These are phyloP conservation scores for Parauchenoglanis punctatus DNA, from an alignment of 2,797 vertebrate genomes.

Conservation along the genomic window DNA sequence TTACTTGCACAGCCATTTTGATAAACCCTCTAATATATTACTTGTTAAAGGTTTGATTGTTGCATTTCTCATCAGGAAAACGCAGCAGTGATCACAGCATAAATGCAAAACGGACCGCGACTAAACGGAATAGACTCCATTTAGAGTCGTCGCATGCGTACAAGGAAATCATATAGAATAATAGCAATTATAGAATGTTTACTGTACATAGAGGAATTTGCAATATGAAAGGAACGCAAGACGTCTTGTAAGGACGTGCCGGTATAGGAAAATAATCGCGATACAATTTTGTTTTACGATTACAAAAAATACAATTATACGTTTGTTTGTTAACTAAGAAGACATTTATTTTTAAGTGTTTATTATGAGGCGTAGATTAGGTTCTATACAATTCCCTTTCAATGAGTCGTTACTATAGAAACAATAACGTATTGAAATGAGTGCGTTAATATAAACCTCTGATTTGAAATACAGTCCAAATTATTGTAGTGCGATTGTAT, in stretches of 20 bases:
- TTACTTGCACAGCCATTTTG: constrained; percentile 22
- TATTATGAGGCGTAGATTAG: neutral
- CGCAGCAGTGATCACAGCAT: neutral
- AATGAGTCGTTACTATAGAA: neutral
- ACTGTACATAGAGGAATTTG: neutral
- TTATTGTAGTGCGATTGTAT: neutral
- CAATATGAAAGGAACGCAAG: neutral
- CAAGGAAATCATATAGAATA: neutral
- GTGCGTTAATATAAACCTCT: neutral
- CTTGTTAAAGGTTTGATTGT: constrained; percentile 27
- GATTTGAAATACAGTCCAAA: neutral
- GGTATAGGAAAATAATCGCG: neutral
- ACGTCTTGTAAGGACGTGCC: neutral
- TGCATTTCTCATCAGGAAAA: constrained; percentile 12
- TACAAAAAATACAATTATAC: neutral
- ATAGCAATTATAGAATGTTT: neutral
- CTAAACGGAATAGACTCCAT: neutral
- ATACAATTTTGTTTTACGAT: neutral
- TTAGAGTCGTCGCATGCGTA: neutral
- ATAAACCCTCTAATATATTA: constrained; percentile 18
- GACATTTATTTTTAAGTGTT: neutral
- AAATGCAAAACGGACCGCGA: constrained; percentile 5
- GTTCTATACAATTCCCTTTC: neutral
- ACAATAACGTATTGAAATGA: neutral
- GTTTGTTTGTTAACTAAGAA: neutral